Evolutionary conservation across 2,888 invertebrate species (phyloP).

Genomic region (Unio pictorum): DNA sequence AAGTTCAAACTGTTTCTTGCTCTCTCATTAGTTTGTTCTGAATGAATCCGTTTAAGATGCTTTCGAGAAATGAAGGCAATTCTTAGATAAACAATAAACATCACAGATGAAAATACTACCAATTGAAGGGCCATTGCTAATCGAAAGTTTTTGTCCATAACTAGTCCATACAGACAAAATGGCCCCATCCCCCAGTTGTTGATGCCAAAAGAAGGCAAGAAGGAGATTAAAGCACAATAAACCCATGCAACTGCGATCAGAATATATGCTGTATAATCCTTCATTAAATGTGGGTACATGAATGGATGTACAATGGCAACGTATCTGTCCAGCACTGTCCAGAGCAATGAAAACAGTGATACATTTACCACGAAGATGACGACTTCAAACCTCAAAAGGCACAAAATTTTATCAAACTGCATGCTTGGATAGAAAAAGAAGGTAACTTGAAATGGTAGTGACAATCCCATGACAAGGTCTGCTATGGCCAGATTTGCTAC

Average conservation of each 20-base stretch:
- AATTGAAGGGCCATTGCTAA: conserved; percentile 20
- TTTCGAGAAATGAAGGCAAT: conserved; percentile 31
- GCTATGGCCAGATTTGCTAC: conserved; percentile 47
- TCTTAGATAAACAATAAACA: conserved; percentile 28
- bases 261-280: conserved; percentile 22
- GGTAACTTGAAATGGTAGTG: conserved; percentile 40
- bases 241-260: conserved; percentile 32
- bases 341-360: conserved; percentile 36
- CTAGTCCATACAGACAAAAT: conserved; percentile 41
- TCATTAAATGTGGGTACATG: conserved; percentile 66
- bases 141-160: conserved; percentile 27
- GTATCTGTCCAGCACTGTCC: conserved; percentile 40
- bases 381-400: conserved; percentile 36
- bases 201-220: conserved; percentile 27
- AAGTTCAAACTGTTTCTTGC: too few relatives aligned
- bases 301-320: conserved; percentile 41
- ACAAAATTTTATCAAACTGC: conserved; percentile 27
- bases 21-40: conserved; percentile 4
- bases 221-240: conserved; percentile 21
- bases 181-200: conserved; percentile 28
- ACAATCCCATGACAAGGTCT: conserved; percentile 45
- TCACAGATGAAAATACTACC: conserved; percentile 23
- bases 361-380: conserved; percentile 38
- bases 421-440: conserved; percentile 36
- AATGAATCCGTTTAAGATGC: conserved; percentile 20